phyloP scores from a whole-genome alignment of 30 jellyfish, hydroid and myxozoan species.

The Turritopsis rubra region DNA sequence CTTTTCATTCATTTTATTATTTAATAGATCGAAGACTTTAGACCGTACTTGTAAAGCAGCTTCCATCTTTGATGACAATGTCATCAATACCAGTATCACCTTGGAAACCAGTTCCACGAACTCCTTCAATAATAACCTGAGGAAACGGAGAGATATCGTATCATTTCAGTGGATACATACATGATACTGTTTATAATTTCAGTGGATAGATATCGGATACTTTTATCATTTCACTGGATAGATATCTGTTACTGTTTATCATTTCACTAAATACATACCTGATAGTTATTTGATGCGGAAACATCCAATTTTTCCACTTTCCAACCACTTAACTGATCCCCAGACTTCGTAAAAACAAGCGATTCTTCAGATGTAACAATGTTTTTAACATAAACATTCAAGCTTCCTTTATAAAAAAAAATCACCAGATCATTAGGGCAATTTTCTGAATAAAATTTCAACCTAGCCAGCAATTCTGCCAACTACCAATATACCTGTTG shows the following conservation, averaged over 20 bases:
- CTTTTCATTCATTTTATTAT: too few relatives aligned
- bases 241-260: not conserved
- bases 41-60: not conserved
- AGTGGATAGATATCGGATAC: not conserved
- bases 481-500: slow-evolving; percentile 11
- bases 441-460: not conserved
- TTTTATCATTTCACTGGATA: too few relatives aligned
- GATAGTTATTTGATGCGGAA: not conserved
- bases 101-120: slow-evolving; percentile 47
- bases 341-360: slow-evolving; percentile 29
- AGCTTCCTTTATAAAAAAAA: slow-evolving; percentile 27
- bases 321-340: slow-evolving; percentile 63
- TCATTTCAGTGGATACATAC: not conserved
- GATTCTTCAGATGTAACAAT: not conserved
- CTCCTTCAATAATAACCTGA: slow-evolving; percentile 7
- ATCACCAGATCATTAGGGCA: not conserved
- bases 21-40: too few relatives aligned
- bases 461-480: not conserved
- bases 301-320: slow-evolving; percentile 19
- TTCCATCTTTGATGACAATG: slow-evolving; percentile 24
- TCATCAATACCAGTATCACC: slow-evolving; percentile 71
- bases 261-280: not conserved
- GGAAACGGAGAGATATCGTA: too few relatives aligned
- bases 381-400: slow-evolving; percentile 30
- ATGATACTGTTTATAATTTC: not conserved